Evolutionary conservation across 2,113 vertebrate species (phyloP).

Genomic region (Andinoacara biseriatus): DNA sequence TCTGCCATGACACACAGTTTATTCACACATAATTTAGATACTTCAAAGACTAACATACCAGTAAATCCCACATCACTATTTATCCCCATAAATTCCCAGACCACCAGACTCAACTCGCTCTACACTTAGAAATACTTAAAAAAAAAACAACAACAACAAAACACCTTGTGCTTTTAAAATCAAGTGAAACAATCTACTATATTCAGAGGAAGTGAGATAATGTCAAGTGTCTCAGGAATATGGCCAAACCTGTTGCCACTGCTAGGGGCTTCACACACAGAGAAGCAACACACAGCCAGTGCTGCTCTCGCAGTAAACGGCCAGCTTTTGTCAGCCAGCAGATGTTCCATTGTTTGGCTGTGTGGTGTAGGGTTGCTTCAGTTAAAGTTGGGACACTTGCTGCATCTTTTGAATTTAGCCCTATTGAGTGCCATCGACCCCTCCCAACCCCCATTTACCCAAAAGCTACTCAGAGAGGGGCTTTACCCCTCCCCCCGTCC

Average conservation of each 20-base stretch:
- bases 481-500: conserved; percentile 64
- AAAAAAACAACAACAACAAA: rapidly evolving
- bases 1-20: background rate
- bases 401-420: conserved; percentile 77
- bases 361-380: conserved; percentile 72
- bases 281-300: conserved; percentile 15
- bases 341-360: conserved; percentile 77
- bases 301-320: conserved; percentile 30
- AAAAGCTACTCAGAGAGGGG: conserved; percentile 53
- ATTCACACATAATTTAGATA: background rate
- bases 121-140: background rate
- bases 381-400: conserved; percentile 76
- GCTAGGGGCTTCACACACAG: background rate
- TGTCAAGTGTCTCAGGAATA: conserved; percentile 3
- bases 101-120: background rate
- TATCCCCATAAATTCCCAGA: no score
- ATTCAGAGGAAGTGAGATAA: background rate
- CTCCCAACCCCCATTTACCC: conserved; percentile 29
- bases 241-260: conserved; percentile 47
- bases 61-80: background rate
- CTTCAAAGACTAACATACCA: background rate
- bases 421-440: conserved; percentile 63
- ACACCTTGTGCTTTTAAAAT: background rate
- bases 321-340: conserved; percentile 69
- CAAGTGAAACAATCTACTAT: background rate